Conservation (phyloP, 1,140 invertebrate genomes). For the Drosophila setifemur region DNA sequence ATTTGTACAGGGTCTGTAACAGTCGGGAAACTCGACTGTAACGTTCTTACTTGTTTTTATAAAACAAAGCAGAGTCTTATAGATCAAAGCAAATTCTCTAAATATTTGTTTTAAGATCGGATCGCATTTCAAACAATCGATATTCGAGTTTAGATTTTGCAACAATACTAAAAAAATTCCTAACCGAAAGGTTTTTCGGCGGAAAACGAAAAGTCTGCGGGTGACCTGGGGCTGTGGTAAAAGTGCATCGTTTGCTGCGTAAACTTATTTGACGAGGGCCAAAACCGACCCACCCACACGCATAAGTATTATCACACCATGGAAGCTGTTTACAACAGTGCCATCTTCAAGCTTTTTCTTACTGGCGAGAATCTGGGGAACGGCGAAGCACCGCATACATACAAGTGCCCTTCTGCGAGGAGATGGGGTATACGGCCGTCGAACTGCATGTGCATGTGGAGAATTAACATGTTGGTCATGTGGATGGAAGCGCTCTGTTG, state of each 20-base stretch:
- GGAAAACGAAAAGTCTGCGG: slow-evolving; percentile 21
- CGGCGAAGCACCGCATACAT: slow-evolving; percentile 50
- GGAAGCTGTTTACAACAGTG: slow-evolving; percentile 37
- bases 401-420: slow-evolving; percentile 45
- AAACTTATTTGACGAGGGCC: slow-evolving; percentile 23
- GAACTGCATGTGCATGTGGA: slow-evolving; percentile 45
- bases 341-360: slow-evolving; percentile 35
- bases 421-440: slow-evolving; percentile 31
- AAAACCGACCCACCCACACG: slow-evolving; percentile 1
- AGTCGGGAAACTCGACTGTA: too few species aligned
- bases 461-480: slow-evolving; percentile 18
- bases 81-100: too few species aligned
- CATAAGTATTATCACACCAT: slow-evolving; percentile 62
- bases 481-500: slow-evolving; percentile 26
- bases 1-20: too few species aligned
- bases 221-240: slow-evolving; percentile 21
- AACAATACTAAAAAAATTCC: too few species aligned
- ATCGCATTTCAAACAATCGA: background rate
- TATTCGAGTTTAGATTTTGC: background rate
- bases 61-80: background rate
- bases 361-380: slow-evolving; percentile 29
- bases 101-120: too few species aligned
- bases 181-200: background rate
- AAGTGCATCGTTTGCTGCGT: slow-evolving; percentile 52
- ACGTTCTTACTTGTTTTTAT: too few species aligned